Conservation (phyloP, 2,888 invertebrate species). For the Papilio protenor region DNA sequence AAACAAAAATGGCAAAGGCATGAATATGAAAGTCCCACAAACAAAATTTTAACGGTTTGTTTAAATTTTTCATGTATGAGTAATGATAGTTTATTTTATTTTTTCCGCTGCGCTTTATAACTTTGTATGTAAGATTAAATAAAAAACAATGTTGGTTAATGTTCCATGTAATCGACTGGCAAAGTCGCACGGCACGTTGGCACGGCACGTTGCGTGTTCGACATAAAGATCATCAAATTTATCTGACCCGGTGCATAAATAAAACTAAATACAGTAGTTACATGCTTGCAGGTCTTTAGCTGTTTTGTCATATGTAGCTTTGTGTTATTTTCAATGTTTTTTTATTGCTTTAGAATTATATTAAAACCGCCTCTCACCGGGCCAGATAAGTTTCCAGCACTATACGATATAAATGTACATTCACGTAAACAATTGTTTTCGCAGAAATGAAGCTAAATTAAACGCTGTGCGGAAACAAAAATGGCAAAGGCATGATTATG, state of each 20-base stretch:
- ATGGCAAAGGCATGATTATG: conserved; percentile 23
- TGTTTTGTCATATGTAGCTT: neutral
- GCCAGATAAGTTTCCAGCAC: neutral
- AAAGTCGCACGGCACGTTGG: neutral
- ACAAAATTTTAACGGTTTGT: conserved; percentile 38
- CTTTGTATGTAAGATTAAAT: neutral
- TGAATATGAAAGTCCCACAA: conserved; percentile 7
- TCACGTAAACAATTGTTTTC: conserved; percentile 28
- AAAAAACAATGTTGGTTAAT: conserved; percentile 25
- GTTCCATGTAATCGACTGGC: conserved; percentile 15
- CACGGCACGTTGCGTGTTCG: conserved; percentile 33
- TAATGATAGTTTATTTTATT: neutral
- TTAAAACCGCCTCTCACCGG: neutral
- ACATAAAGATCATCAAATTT: neutral
- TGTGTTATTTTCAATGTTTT: neutral
- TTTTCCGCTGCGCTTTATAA: neutral
- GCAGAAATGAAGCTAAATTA: conserved; percentile 36
- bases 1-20: conserved; percentile 29
- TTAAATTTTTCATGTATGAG: neutral
- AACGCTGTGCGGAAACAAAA: conserved; percentile 29
- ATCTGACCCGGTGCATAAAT: neutral
- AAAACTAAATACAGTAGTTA: neutral
- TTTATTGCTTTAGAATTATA: neutral
- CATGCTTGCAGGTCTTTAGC: neutral
- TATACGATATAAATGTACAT: conserved; percentile 14